A percentile compares a stretch with the other conserved stretches of the same genome.
Evolutionary conservation across 2,888 invertebrate genomes (phyloP).

Genomic region (Ennomos quercinarius): DNA sequence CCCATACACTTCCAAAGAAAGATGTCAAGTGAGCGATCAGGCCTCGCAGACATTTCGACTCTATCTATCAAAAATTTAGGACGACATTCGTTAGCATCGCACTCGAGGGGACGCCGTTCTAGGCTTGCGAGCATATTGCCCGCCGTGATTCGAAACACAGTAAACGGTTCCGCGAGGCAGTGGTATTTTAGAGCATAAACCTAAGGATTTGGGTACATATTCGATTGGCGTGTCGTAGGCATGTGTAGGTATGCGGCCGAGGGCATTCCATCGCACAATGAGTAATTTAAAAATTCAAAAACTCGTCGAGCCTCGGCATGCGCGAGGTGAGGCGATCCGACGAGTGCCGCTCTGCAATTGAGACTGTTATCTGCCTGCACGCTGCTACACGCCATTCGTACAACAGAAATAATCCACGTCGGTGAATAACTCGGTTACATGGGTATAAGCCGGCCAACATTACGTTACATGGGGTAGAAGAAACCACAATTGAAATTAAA

Average conservation of each 20-base stretch:
- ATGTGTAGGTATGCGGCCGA: constrained; percentile 63
- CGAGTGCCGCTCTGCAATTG: constrained; percentile 79
- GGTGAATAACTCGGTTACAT: constrained; percentile 67
- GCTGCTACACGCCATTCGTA: constrained; percentile 56
- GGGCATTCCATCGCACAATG: constrained; percentile 84
- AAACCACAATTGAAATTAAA: constrained; percentile 56
- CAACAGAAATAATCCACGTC: constrained; percentile 56
- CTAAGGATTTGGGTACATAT: constrained; percentile 68
- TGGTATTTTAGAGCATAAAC: constrained; percentile 68
- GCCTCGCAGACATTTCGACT: constrained; percentile 72
- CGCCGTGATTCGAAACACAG: constrained; percentile 53
- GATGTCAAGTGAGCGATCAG: constrained; percentile 62
- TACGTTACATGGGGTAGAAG: constrained; percentile 46
- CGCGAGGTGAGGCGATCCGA: constrained; percentile 76
- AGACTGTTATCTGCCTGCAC: constrained; percentile 79
- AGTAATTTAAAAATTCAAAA: constrained; percentile 87
- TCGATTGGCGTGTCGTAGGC: constrained; percentile 57
- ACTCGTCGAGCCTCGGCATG: constrained; percentile 79
- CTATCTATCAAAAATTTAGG: constrained; percentile 81
- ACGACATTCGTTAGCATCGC: constrained; percentile 80
- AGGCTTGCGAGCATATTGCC: constrained; percentile 69
- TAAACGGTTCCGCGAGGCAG: constrained; percentile 45
- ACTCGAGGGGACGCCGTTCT: constrained; percentile 74
- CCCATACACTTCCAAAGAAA: constrained; percentile 59
- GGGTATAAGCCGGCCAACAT: constrained; percentile 53